These are phyloP conservation scores for Hozukius guyotensis DNA, from an alignment of 2,797 vertebrate genomes.

Conservation along the genomic window DNA sequence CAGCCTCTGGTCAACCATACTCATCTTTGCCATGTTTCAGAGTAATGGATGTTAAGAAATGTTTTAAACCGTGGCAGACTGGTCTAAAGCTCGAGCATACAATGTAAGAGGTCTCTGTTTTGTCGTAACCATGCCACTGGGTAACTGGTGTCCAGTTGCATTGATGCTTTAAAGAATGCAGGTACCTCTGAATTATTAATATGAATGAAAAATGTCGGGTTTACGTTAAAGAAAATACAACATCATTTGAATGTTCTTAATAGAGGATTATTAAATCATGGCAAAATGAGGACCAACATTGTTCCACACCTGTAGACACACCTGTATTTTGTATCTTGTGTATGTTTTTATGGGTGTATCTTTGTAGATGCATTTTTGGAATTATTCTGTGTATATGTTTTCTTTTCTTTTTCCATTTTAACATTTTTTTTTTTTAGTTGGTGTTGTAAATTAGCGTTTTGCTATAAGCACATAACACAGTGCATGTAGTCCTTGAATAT, in stretches of 20 bases:
- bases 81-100: not conserved
- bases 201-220: not conserved
- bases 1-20: constrained; percentile 73
- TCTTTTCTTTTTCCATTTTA: too few species aligned
- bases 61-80: not conserved
- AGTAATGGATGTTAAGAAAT: not conserved
- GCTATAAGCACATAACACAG: too few species aligned
- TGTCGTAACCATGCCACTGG: constrained; percentile 52
- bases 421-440: too few species aligned
- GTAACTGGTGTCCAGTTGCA: constrained; percentile 56
- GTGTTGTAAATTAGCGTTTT: too few species aligned
- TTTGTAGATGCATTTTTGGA: rapidly evolving
- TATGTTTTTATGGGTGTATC: not conserved
- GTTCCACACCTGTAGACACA: not conserved
- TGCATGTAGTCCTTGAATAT: rapidly evolving
- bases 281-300: not conserved
- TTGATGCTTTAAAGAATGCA: constrained; percentile 65
- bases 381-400: too few species aligned
- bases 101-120: constrained; percentile 17
- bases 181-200: constrained; percentile 71
- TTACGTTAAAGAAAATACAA: not conserved
- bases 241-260: not conserved
- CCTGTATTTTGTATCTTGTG: not conserved
- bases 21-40: constrained; percentile 70
- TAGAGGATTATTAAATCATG: not conserved